These are phyloP conservation scores for Phyllostomus discolor DNA, from an alignment of 2,113 vertebrate species.

Conservation along the genomic window DNA sequence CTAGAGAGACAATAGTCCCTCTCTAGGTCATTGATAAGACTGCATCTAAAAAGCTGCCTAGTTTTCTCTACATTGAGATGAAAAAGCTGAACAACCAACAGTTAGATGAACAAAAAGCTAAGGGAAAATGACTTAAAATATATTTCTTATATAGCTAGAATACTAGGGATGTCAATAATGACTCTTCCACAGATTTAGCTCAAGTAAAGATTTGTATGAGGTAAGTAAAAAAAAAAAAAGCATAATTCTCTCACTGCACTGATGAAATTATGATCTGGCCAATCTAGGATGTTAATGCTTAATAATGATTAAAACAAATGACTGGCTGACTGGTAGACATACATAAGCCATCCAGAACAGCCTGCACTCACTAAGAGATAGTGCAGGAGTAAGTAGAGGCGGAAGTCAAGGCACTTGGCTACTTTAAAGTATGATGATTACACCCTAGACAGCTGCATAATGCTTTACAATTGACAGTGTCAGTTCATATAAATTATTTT, in stretches of 20 bases:
- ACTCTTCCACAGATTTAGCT: not conserved
- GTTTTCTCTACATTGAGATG: not conserved
- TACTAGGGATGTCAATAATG: not conserved
- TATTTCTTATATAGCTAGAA: not conserved
- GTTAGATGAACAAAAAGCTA: not conserved
- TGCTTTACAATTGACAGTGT: not conserved
- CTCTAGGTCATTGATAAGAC: conserved; percentile 47
- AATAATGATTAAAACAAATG: conserved; percentile 12
- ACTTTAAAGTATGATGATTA: conserved; percentile 34
- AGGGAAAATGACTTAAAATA: not conserved
- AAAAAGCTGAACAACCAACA: not conserved
- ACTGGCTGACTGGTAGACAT: not conserved
- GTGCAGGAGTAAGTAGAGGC: not conserved
- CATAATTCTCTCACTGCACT: not conserved
- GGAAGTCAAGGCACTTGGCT: not conserved
- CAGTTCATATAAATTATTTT: conserved; percentile 1
- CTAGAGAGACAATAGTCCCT: conserved; percentile 56
- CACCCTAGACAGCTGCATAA: not conserved
- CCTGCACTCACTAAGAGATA: not conserved
- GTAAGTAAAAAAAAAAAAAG: not conserved
- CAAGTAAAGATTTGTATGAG: not conserved
- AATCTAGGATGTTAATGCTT: not conserved
- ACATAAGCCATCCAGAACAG: not conserved
- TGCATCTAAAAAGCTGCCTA: conserved; percentile 24
- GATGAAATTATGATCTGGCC: not conserved